These are phyloP conservation scores for Diprion similis DNA, from an alignment of 1,140 invertebrate genomes.

Conservation along the genomic window DNA sequence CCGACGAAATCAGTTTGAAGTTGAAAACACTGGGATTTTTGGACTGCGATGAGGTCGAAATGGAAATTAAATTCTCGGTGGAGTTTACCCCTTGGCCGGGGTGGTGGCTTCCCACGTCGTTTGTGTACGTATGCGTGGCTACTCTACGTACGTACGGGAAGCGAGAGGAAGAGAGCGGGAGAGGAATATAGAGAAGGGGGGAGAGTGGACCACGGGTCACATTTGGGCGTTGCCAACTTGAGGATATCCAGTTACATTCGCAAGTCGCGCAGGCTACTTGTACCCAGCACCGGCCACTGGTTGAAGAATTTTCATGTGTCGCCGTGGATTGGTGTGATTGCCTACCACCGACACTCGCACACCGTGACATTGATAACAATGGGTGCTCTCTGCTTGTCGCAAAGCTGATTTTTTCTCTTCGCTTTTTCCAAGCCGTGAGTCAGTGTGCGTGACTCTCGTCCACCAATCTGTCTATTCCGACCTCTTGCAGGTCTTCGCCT, in stretches of 20 bases:
- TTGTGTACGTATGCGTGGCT: too few species aligned
- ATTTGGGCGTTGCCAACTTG: conserved; percentile 4
- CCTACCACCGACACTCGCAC: background rate
- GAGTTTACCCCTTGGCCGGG: background rate
- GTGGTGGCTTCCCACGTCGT: background rate
- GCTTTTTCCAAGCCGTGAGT: background rate
- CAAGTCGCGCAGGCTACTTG: conserved; percentile 4
- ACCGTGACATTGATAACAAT: background rate
- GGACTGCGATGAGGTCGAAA: background rate
- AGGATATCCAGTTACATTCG: conserved; percentile 5
- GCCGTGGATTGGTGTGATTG: background rate
- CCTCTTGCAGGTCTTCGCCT: background rate
- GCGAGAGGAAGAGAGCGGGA: conserved; percentile 3
- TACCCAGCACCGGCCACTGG: background rate
- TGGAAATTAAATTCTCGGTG: conserved; percentile 2
- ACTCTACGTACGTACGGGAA: background rate
- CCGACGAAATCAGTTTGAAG: too few species aligned
- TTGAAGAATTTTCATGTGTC: background rate
- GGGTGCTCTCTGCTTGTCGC: background rate
- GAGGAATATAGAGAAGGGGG: background rate
- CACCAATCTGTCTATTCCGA: background rate
- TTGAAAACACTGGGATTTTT: too few species aligned
- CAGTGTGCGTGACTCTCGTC: background rate
- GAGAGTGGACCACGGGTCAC: background rate
- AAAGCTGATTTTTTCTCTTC: background rate